Conservation (phyloP, 2,888 invertebrate genomes). For the Drosophila acutilabella region DNA sequence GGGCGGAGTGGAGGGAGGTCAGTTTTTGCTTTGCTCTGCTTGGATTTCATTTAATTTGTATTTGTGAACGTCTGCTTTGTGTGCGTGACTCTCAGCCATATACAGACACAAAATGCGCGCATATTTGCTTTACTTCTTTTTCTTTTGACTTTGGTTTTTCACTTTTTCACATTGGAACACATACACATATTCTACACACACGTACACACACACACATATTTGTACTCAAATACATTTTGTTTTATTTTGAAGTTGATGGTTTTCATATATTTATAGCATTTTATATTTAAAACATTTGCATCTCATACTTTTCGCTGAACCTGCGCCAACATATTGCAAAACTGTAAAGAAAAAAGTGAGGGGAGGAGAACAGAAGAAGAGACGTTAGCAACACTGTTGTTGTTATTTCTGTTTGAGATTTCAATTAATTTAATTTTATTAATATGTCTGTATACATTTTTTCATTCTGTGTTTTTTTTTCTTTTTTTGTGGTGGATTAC, state of each 20-base stretch:
- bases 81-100: slow-evolving; percentile 62
- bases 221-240: slow-evolving; percentile 25
- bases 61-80: slow-evolving; percentile 45
- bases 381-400: slow-evolving; percentile 33
- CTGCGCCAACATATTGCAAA: slow-evolving; percentile 77
- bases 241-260: slow-evolving; percentile 52
- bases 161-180: slow-evolving; percentile 51
- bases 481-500: slow-evolving; percentile 36
- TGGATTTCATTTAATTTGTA: slow-evolving; percentile 72
- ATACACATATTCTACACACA: slow-evolving; percentile 26
- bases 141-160: slow-evolving; percentile 56
- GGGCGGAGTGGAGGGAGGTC: slow-evolving; percentile 4
- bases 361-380: slow-evolving; percentile 36
- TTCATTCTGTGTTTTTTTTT: slow-evolving; percentile 7
- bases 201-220: slow-evolving; percentile 21
- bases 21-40: slow-evolving; percentile 60
- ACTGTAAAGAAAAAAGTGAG: slow-evolving; percentile 59
- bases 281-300: slow-evolving; percentile 58
- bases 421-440: slow-evolving; percentile 23
- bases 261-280: slow-evolving; percentile 55
- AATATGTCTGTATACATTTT: slow-evolving; percentile 9
- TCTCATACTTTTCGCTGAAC: slow-evolving; percentile 69
- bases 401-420: slow-evolving; percentile 20
- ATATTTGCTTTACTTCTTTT: slow-evolving; percentile 68
- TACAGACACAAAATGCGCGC: slow-evolving; percentile 80